Percentiles rank a stretch among this genome's conserved stretches.
These are phyloP conservation scores for Rhinopomastus cyanomelas DNA, from an alignment of 2,113 vertebrate species.

Conservation along the genomic window DNA sequence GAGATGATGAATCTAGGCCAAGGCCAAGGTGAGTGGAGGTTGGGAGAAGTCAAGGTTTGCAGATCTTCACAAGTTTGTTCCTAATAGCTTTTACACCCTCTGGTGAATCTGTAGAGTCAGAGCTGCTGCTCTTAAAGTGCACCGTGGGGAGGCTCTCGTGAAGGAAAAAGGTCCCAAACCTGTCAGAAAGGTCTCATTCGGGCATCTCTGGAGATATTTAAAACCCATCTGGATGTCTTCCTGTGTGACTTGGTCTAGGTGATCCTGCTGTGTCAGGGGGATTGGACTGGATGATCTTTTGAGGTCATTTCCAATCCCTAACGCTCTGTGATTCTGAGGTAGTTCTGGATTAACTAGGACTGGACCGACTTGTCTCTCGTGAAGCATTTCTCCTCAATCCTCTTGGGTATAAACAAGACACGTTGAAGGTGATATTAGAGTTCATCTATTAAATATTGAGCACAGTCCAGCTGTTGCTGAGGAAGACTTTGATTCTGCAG, in stretches of 20 bases:
- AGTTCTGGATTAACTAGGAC: background rate
- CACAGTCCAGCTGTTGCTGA: background rate
- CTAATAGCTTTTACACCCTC: background rate
- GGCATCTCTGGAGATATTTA: too few species aligned
- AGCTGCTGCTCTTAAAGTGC: background rate
- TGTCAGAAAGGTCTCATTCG: too few species aligned
- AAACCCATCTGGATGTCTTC: too few species aligned
- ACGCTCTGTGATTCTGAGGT: too few species aligned
- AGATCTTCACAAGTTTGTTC: background rate
- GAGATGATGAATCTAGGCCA: background rate
- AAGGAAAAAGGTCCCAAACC: too few species aligned
- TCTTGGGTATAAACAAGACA: background rate
- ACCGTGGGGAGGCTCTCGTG: background rate
- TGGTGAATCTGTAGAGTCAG: background rate
- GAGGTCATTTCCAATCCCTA: too few species aligned
- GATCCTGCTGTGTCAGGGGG: too few species aligned
- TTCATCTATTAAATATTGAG: background rate
- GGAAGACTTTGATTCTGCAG: background rate
- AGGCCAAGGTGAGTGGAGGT: background rate
- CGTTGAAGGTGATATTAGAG: background rate
- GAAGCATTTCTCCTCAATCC: background rate
- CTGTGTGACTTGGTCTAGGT: too few species aligned
- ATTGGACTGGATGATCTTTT: too few species aligned
- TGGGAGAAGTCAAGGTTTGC: background rate
- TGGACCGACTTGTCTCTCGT: background rate